Conservation (phyloP, 1,140 invertebrate genomes). For the Sycophaga agraensis region DNA sequence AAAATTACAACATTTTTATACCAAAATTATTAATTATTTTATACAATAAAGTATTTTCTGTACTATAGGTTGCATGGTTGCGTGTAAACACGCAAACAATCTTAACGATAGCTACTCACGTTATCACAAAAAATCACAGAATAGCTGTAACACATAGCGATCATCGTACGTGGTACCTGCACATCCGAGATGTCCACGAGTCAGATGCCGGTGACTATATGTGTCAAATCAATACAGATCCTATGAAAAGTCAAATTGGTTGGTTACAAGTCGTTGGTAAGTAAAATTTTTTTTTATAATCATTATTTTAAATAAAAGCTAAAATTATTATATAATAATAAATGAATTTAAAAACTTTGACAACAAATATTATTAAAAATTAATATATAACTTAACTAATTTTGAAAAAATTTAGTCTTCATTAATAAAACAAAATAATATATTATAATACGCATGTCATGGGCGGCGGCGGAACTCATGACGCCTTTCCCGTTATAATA, state of each 20-base stretch:
- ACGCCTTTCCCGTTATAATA: no score
- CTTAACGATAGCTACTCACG: slow-evolving; percentile 81
- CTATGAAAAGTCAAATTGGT: slow-evolving; percentile 87
- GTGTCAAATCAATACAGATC: slow-evolving; percentile 90
- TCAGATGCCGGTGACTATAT: slow-evolving; percentile 82
- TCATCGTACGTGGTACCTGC: slow-evolving; percentile 79
- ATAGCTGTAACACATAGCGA: slow-evolving; percentile 81
- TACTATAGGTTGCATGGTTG: slow-evolving; percentile 80
- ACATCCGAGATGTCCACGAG: slow-evolving; percentile 78
- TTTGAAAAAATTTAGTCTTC: no score
- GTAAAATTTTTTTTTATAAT: slow-evolving; percentile 35
- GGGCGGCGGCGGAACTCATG: no score
- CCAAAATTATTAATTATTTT: not conserved
- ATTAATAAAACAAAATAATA: no score
- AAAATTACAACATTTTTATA: not conserved
- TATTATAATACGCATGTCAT: no score
- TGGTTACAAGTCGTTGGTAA: slow-evolving; percentile 86
- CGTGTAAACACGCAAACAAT: slow-evolving; percentile 90
- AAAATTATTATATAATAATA: no score
- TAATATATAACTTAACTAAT: no score
- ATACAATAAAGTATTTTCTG: not conserved
- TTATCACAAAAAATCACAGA: slow-evolving; percentile 85
- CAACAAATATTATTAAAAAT: no score
- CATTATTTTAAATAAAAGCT: no score
- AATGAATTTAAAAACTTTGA: no score